These are phyloP conservation scores for Halocaridina rubra DNA, from an alignment of 2,888 invertebrate species.

Conservation along the genomic window DNA sequence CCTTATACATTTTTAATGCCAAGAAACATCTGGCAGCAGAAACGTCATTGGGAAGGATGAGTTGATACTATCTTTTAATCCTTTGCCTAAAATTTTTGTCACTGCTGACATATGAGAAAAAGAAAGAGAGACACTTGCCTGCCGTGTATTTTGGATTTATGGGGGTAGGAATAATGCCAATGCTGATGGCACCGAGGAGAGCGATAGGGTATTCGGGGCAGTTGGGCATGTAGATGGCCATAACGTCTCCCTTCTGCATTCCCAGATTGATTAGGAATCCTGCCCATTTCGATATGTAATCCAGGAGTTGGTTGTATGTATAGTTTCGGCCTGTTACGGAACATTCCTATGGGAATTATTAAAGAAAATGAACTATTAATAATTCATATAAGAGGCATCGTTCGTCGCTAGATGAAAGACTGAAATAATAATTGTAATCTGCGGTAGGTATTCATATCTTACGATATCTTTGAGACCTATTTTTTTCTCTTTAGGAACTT, in stretches of 20 bases:
- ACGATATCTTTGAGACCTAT: no score
- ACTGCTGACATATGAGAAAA: background rate
- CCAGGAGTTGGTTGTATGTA: conserved; percentile 72
- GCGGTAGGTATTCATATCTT: no score
- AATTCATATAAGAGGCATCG: no score
- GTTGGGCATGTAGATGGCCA: background rate
- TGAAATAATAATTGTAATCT: no score
- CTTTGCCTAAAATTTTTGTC: no score
- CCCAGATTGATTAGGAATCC: conserved; percentile 70
- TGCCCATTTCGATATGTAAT: background rate
- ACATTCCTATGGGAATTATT: no score
- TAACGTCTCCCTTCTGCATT: background rate
- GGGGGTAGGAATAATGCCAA: conserved; percentile 78
- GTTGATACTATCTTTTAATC: background rate
- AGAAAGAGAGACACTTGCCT: conserved; percentile 69
- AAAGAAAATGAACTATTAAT: no score
- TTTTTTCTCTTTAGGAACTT: no score
- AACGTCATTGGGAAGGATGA: background rate
- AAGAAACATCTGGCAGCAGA: no score
- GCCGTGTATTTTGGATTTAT: conserved; percentile 82
- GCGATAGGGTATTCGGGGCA: background rate
- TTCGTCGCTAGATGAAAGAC: no score
- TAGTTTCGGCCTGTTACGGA: conserved; percentile 79
- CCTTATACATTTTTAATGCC: no score
- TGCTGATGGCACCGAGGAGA: conserved; percentile 75